A percentile compares a stretch with the other conserved stretches of the same genome.
Conservation (phyloP, 2,113 vertebrate species). For the Nicator chloris region DNA sequence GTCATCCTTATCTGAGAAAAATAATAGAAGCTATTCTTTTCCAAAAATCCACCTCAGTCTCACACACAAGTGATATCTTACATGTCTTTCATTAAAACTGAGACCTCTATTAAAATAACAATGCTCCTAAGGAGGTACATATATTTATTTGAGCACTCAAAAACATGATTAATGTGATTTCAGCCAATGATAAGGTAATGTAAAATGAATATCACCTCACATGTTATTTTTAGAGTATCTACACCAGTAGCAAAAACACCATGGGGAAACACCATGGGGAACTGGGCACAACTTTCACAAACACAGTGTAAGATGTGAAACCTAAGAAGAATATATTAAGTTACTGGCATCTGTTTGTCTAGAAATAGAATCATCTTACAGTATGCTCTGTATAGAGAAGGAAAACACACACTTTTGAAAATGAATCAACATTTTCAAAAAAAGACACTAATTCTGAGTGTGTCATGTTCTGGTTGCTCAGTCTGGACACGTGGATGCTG, state of each 20-base stretch:
- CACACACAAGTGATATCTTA: neutral
- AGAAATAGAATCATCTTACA: constrained; percentile 46
- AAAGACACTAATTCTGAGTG: neutral
- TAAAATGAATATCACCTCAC: neutral
- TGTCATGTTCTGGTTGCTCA: neutral
- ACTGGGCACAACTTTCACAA: constrained; percentile 49
- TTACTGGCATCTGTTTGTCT: constrained; percentile 49
- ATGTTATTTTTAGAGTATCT: constrained; percentile 44
- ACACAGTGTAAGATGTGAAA: constrained; percentile 39
- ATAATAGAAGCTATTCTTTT: neutral
- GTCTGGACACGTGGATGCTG: neutral
- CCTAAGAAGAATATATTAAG: constrained; percentile 49
- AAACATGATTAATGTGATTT: constrained; percentile 5
- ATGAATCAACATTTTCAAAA: constrained; percentile 26
- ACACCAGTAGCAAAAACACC: constrained; percentile 40
- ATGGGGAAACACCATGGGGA: neutral
- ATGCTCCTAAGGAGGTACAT: neutral
- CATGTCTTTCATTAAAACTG: neutral
- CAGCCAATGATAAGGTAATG: neutral
- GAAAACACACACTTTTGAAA: constrained; percentile 31
- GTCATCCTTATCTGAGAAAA: neutral
- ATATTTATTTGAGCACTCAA: neutral
- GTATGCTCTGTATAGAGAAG: neutral
- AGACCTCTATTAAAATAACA: neutral
- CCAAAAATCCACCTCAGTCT: neutral